phyloP scores from a whole-genome alignment of 1,140 invertebrate genomes.

The Trichomalopsis sarcophagae region DNA sequence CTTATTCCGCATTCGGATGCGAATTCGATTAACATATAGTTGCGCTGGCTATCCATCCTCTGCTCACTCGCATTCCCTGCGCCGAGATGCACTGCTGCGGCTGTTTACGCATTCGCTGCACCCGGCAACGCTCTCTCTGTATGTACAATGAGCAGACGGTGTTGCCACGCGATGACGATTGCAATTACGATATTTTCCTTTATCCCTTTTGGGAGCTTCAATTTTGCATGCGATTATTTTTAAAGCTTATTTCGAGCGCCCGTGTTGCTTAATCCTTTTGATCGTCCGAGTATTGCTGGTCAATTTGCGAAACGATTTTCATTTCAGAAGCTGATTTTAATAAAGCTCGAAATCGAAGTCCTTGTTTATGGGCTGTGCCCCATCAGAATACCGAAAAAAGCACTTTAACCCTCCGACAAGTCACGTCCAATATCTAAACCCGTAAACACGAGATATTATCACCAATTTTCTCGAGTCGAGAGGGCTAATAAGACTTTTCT shows the following conservation, averaged over 20 bases:
- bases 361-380: too few species aligned
- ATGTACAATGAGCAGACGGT: conserved; percentile 22
- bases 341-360: neutral
- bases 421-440: neutral
- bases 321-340: neutral
- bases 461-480: neutral
- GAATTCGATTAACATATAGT: conserved; percentile 71
- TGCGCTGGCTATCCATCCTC: conserved; percentile 53
- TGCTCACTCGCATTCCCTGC: conserved; percentile 25
- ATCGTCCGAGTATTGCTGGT: neutral
- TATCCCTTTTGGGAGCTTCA: neutral
- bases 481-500: conserved; percentile 27
- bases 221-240: conserved; percentile 24
- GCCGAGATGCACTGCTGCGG: conserved; percentile 50
- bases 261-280: neutral
- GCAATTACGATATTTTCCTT: conserved; percentile 28
- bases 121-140: neutral
- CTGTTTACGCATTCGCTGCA: conserved; percentile 34
- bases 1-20: conserved; percentile 69
- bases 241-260: too few species aligned
- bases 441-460: conserved; percentile 25
- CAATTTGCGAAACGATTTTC: neutral
- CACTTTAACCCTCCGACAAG: neutral
- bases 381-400: neutral
- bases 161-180: conserved; percentile 18